A percentile compares a stretch with the other conserved stretches of the same genome.
phyloP scores from a whole-genome alignment of 2,888 invertebrate genomes.

The Sinhomidia bicolor region DNA sequence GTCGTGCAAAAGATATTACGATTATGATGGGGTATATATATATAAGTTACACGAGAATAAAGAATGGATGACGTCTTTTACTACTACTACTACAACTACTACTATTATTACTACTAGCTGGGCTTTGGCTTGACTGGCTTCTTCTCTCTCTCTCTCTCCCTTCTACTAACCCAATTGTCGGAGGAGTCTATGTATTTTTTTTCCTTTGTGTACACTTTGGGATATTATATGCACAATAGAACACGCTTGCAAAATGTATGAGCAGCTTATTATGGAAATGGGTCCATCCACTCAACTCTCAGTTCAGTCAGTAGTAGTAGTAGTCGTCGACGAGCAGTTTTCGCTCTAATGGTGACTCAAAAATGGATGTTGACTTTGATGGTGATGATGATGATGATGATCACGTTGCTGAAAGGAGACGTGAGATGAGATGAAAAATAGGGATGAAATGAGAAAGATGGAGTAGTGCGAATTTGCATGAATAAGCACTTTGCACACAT shows the following conservation, averaged over 20 bases:
- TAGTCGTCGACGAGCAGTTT: too few relatives aligned
- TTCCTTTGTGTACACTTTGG: constrained; percentile 10
- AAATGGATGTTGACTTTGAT: constrained; percentile 12
- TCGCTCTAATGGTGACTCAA: constrained; percentile 18
- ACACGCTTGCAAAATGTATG: constrained; percentile 26
- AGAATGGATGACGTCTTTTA: constrained; percentile 1
- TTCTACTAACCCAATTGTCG: constrained; percentile 52
- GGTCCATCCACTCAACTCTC: neutral
- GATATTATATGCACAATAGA: neutral
- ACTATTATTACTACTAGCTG: too few relatives aligned
- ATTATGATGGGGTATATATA: constrained; percentile 17
- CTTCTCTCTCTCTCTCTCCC: neutral
- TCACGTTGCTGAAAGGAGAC: constrained; percentile 29
- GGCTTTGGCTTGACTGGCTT: too few relatives aligned
- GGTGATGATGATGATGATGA: constrained; percentile 9
- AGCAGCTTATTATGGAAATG: constrained; percentile 40
- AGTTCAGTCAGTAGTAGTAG: too few relatives aligned
- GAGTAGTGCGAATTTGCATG: constrained; percentile 55
- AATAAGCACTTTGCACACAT: constrained; percentile 52
- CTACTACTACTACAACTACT: too few relatives aligned
- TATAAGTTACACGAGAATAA: constrained; percentile 1
- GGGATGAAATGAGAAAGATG: constrained; percentile 6
- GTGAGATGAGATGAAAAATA: constrained; percentile 14
- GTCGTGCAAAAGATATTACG: constrained; percentile 39
- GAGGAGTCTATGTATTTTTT: neutral